phyloP scores from a whole-genome alignment of 2,113 vertebrate species.

The Prionailurus bengalensis region DNA sequence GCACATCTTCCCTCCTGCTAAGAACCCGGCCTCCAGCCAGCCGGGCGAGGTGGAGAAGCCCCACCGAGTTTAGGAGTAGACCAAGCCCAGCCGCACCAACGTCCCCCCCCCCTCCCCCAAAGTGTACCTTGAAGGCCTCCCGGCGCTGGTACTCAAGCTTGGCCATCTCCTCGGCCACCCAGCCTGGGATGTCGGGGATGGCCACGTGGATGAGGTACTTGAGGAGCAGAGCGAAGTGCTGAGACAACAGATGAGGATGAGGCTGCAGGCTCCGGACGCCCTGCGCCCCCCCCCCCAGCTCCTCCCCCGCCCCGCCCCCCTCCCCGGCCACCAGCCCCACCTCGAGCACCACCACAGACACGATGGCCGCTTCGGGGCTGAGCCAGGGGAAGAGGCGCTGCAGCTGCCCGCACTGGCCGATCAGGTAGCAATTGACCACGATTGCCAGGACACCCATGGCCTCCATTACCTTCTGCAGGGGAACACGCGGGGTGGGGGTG shows the following conservation, averaged over 20 bases:
- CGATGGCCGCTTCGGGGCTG: constrained; percentile 96
- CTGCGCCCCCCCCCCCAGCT: fast-evolving
- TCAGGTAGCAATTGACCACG: constrained; percentile 98
- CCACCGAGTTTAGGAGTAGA: fast-evolving
- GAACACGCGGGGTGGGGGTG: fast-evolving
- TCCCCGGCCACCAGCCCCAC: constrained; percentile 79
- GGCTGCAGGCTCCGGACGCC: not conserved
- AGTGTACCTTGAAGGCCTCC: constrained; percentile 96
- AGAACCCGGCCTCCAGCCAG: not conserved
- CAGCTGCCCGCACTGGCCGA: constrained; percentile 98
- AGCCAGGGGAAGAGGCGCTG: constrained; percentile 98
- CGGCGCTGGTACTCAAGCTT: constrained; percentile 97
- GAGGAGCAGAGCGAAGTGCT: constrained; percentile 96
- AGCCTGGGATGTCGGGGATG: constrained; percentile 95
- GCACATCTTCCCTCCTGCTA: not conserved
- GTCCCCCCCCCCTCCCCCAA: no score
- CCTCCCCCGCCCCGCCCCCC: fast-evolving
- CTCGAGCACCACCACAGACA: constrained; percentile 98
- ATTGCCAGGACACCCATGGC: constrained; percentile 97
- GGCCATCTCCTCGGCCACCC: constrained; percentile 97
- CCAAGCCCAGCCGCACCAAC: fast-evolving
- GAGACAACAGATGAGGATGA: not conserved
- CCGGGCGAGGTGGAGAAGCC: not conserved
- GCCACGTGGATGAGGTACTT: constrained; percentile 97
- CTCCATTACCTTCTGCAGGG: constrained; percentile 96